Evolutionary conservation across 2,888 invertebrate species (phyloP).

Genomic region (Drosophila subquinaria): DNA sequence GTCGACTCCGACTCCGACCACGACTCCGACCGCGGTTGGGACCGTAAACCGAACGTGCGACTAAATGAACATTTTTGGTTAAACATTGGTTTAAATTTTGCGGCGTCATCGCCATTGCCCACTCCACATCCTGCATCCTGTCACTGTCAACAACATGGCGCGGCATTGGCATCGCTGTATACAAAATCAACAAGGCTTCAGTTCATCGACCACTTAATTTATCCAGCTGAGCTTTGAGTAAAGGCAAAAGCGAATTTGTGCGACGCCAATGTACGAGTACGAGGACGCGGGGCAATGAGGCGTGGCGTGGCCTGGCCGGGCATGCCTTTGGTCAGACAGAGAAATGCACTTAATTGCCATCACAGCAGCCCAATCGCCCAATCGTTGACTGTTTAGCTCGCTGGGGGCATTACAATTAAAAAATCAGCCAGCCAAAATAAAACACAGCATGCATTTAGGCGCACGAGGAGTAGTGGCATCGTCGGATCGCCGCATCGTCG

Average conservation of each 20-base stretch:
- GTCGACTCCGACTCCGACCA: background rate
- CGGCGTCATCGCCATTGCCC: slow-evolving; percentile 70
- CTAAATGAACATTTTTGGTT: slow-evolving; percentile 83
- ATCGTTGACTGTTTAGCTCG: slow-evolving; percentile 46
- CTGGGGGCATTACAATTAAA: slow-evolving; percentile 59
- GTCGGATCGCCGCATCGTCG: background rate
- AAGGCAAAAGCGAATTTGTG: slow-evolving; percentile 67
- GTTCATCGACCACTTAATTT: slow-evolving; percentile 84
- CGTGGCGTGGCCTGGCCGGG: slow-evolving; percentile 36
- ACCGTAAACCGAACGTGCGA: slow-evolving; percentile 61
- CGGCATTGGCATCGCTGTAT: slow-evolving; percentile 53
- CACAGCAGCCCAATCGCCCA: slow-evolving; percentile 28
- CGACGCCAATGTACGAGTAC: background rate
- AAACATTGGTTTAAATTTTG: slow-evolving; percentile 83
- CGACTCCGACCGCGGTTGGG: background rate
- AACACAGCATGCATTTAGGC: slow-evolving; percentile 67
- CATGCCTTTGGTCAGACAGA: slow-evolving; percentile 81
- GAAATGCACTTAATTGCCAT: slow-evolving; percentile 81
- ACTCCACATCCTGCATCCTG: slow-evolving; percentile 44
- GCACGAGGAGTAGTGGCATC: background rate
- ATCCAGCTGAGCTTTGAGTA: slow-evolving; percentile 82
- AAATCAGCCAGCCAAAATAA: slow-evolving; percentile 67
- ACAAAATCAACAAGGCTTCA: slow-evolving; percentile 83
- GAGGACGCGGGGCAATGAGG: slow-evolving; percentile 16
- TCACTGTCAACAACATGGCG: slow-evolving; percentile 76